Conservation (phyloP, 2,888 invertebrate genomes). For the Anthrax anthrax region DNA sequence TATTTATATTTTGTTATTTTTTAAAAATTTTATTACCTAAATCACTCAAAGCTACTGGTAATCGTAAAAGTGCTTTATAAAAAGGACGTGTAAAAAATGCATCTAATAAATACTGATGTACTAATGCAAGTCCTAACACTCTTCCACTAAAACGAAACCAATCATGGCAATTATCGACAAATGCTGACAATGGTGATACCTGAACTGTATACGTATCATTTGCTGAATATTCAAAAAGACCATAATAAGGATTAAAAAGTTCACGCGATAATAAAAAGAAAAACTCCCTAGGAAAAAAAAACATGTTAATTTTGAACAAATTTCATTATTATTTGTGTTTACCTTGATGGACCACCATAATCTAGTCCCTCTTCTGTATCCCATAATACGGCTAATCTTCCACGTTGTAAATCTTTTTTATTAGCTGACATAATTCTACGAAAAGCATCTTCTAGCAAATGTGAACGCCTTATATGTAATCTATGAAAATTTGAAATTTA, state of each 20-base stretch:
- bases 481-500: constrained; percentile 35
- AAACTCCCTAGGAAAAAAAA: constrained; percentile 55
- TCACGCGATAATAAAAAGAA: constrained; percentile 95
- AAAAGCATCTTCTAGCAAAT: constrained; percentile 90
- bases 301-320: background rate
- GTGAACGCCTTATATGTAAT: constrained; percentile 81
- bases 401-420: constrained; percentile 89
- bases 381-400: constrained; percentile 85
- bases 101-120: constrained; percentile 94
- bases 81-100: constrained; percentile 96
- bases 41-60: constrained; percentile 70
- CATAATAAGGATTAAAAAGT: constrained; percentile 96
- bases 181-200: constrained; percentile 89
- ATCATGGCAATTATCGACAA: constrained; percentile 92
- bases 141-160: constrained; percentile 96
- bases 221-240: constrained; percentile 94
- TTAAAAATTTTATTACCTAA: constrained; percentile 32
- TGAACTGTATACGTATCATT: constrained; percentile 96
- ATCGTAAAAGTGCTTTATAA: constrained; percentile 82
- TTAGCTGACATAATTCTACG: constrained; percentile 91
- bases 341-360: constrained; percentile 86
- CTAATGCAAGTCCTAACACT: constrained; percentile 82
- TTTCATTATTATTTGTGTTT: background rate
- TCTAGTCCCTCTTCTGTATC: constrained; percentile 94
- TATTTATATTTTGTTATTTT: background rate